A percentile compares a stretch with the other conserved stretches of the same genome.
Conservation (phyloP, 2,888 invertebrate species). For the Volucella inanis region DNA sequence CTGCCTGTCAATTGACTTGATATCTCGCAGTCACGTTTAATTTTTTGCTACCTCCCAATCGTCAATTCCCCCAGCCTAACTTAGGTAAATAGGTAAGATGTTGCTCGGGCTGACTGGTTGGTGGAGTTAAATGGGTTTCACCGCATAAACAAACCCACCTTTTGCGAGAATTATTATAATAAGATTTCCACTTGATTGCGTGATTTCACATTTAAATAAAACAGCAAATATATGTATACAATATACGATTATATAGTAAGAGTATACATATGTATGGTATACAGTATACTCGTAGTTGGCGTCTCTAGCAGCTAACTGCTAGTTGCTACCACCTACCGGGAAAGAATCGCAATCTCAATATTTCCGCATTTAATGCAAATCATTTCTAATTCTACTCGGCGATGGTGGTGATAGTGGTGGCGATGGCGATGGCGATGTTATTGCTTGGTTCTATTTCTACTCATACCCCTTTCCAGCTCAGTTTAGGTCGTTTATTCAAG, state of each 20-base stretch:
- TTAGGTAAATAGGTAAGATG: no score
- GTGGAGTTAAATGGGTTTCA: conserved; percentile 13
- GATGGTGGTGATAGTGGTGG: conserved; percentile 57
- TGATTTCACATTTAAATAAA: conserved; percentile 71
- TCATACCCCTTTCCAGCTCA: conserved; percentile 42
- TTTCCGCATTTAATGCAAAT: conserved; percentile 73
- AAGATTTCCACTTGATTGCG: conserved; percentile 73
- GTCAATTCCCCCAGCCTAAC: not conserved
- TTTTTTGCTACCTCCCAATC: conserved; percentile 37
- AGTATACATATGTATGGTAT: no score
- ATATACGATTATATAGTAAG: no score
- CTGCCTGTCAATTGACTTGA: conserved; percentile 73
- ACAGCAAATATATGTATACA: conserved; percentile 44
- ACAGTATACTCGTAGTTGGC: no score
- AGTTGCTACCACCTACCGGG: conserved; percentile 32
- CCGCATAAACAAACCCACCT: conserved; percentile 31
- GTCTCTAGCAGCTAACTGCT: no score
- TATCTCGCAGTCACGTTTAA: conserved; percentile 70
- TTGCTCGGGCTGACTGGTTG: not conserved
- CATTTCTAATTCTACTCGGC: conserved; percentile 51
- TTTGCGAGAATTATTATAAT: conserved; percentile 67
- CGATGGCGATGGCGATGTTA: conserved; percentile 41
- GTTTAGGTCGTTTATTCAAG: conserved; percentile 51
- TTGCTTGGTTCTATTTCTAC: no score
- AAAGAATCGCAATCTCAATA: conserved; percentile 71